phyloP scores from a whole-genome alignment of 2,888 invertebrate genomes.

The Balanococcus diminutus region DNA sequence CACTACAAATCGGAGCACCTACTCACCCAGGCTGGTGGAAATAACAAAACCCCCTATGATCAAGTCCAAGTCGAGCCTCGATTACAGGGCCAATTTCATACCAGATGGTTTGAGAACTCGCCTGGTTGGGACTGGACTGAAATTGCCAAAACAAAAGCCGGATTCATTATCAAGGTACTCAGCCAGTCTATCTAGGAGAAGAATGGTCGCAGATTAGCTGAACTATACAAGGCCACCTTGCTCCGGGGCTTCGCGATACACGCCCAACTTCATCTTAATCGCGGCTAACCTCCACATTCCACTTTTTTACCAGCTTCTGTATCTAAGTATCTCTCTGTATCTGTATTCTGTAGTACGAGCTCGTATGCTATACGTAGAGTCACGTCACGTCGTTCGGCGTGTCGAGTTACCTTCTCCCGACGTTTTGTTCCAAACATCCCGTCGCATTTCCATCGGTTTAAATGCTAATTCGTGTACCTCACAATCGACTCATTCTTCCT shows the following conservation, averaged over 20 bases:
- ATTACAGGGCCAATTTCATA: too few relatives aligned
- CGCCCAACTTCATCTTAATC: constrained; percentile 35
- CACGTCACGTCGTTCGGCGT: not conserved
- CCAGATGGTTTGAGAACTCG: too few relatives aligned
- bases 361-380: too few relatives aligned
- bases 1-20: too few relatives aligned
- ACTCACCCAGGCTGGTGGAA: too few relatives aligned
- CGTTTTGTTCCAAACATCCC: not conserved
- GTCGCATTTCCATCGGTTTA: not conserved
- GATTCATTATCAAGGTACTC: constrained; percentile 33
- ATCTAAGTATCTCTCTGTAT: too few relatives aligned
- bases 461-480: constrained; percentile 16
- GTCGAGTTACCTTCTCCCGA: not conserved
- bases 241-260: not conserved
- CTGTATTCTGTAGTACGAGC: not conserved
- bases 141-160: constrained; percentile 16
- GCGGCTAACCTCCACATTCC: constrained; percentile 33
- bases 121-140: too few relatives aligned
- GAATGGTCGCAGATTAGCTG: not conserved
- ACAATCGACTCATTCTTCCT: not conserved
- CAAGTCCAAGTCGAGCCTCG: too few relatives aligned
- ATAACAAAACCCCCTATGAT: too few relatives aligned
- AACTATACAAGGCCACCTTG: constrained; percentile 3
- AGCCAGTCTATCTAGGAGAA: not conserved
- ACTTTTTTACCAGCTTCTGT: not conserved